Conservation (phyloP, 2,888 invertebrate species). For the Pyrrhosoma nymphula region DNA sequence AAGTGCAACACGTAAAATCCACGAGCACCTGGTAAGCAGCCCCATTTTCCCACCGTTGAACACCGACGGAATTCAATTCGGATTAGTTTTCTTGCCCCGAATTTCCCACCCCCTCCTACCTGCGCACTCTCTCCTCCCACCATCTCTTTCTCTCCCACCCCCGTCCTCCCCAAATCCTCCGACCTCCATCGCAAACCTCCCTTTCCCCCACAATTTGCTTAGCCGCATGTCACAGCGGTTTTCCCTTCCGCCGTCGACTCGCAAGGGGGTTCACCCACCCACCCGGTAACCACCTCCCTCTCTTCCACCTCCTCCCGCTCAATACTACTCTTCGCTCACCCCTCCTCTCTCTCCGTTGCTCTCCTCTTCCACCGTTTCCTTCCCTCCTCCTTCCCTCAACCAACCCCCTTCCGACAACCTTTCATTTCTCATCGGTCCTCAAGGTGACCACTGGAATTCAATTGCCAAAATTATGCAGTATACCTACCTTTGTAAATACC, state of each 20-base stretch:
- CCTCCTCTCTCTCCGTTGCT: not conserved
- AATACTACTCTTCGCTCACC: not conserved
- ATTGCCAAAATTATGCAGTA: too few relatives aligned
- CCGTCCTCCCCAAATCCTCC: not conserved
- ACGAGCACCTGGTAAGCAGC: not conserved
- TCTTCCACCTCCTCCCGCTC: not conserved
- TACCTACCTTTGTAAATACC: too few relatives aligned
- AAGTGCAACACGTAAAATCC: not conserved
- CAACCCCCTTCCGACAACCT: too few relatives aligned
- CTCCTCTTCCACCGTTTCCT: not conserved
- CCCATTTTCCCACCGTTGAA: not conserved
- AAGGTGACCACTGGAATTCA: too few relatives aligned
- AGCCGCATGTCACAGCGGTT: conserved; percentile 36
- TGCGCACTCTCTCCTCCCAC: not conserved
- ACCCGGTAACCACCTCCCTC: not conserved
- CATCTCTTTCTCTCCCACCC: not conserved
- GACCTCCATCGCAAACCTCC: not conserved
- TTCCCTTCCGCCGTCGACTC: not conserved
- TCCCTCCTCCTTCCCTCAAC: not conserved
- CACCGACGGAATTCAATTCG: conserved; percentile 15
- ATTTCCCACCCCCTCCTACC: not conserved
- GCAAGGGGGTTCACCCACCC: not conserved
- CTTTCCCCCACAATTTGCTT: conserved; percentile 29
- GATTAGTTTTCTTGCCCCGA: conserved; percentile 1
- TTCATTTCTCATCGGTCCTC: too few relatives aligned